Conservation (phyloP, 2,797 vertebrate species). For the Zalophus californianus region DNA sequence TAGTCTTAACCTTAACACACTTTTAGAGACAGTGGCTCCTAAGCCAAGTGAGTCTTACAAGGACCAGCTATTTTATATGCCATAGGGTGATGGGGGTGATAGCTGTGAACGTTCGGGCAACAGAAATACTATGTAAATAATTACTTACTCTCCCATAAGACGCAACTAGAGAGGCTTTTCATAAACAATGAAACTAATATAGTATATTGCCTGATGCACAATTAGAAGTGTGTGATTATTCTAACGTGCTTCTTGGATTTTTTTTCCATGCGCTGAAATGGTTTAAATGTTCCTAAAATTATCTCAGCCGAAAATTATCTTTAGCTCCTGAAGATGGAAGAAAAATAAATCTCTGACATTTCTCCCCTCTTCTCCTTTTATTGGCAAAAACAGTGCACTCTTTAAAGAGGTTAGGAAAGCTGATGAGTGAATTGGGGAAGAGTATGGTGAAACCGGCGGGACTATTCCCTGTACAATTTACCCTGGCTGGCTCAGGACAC, state of each 20-base stretch:
- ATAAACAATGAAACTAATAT: not conserved
- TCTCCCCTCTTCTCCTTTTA: not conserved
- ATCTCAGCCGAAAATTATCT: slow-evolving; percentile 37
- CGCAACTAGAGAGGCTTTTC: not conserved
- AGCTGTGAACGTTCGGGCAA: not conserved
- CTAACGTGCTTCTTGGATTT: not conserved
- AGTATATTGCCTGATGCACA: not conserved
- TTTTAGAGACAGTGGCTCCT: not conserved
- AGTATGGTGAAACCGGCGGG: not conserved
- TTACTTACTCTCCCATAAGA: not conserved
- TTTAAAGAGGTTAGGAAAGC: not conserved
- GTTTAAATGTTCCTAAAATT: slow-evolving; percentile 46
- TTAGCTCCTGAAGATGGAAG: not conserved
- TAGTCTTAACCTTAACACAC: not conserved
- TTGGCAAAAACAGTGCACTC: not conserved
- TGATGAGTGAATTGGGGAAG: not conserved
- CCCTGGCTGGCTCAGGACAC: no score
- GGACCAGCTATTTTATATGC: not conserved
- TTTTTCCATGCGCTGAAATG: not conserved
- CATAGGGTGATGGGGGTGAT: not conserved
- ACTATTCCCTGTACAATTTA: not conserved
- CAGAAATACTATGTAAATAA: not conserved
- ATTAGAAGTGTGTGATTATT: not conserved
- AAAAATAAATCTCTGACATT: not conserved
- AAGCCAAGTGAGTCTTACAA: not conserved